These are phyloP conservation scores for Butorides virescens DNA, from an alignment of 2,113 vertebrate species.

Conservation along the genomic window DNA sequence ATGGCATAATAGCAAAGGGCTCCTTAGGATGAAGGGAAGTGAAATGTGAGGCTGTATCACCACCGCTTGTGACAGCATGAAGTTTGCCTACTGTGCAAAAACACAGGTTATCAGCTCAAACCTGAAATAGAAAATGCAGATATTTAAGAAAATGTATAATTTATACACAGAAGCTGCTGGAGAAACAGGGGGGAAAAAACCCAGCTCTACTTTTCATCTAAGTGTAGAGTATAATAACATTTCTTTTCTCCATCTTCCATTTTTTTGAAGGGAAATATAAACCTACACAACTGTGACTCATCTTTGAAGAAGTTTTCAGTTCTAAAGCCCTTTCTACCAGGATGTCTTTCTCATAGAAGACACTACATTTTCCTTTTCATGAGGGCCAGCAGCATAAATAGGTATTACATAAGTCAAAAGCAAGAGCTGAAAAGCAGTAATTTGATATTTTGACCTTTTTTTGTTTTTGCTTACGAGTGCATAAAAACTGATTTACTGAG, in stretches of 20 bases:
- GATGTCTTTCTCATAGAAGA: background rate
- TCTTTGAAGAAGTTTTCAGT: background rate
- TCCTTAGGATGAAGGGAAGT: conserved; percentile 4
- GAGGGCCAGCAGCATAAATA: background rate
- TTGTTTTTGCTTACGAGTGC: background rate
- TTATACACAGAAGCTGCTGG: conserved; percentile 57
- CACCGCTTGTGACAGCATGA: conserved; percentile 27
- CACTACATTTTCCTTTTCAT: background rate
- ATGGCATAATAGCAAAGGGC: conserved; percentile 9
- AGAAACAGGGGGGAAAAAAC: background rate
- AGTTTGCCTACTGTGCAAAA: conserved; percentile 59
- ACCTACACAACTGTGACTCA: conserved; percentile 1
- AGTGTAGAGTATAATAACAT: conserved; percentile 15
- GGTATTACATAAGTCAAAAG: background rate
- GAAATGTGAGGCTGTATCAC: conserved; percentile 36
- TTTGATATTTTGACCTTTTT: background rate
- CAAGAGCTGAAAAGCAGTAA: background rate
- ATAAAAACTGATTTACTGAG: background rate
- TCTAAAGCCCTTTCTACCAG: background rate
- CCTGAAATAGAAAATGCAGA: conserved; percentile 69
- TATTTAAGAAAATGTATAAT: conserved; percentile 70
- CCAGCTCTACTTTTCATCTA: conserved; percentile 15
- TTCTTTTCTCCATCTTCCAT: background rate
- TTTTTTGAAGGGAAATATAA: conserved; percentile 39
- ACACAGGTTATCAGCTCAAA: conserved; percentile 68